Evolutionary conservation across 2,797 vertebrate species (phyloP).

Genomic region (Leptatherina wallacei): DNA sequence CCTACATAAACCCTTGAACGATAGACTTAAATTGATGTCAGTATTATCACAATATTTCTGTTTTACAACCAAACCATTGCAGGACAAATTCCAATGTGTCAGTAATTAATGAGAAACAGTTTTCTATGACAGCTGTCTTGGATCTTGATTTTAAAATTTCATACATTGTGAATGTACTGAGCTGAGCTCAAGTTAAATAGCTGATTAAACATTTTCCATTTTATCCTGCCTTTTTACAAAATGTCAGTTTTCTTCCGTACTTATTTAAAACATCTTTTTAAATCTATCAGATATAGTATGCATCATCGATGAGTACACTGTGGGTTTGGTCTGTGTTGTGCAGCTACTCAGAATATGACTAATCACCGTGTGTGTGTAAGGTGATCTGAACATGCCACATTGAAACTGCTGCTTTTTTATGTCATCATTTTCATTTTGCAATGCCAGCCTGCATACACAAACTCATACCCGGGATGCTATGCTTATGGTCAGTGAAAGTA

Average conservation of each 20-base stretch:
- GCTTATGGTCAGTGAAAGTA: neutral
- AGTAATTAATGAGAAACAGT: neutral
- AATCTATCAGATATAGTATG: neutral
- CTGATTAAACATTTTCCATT: too few relatives aligned
- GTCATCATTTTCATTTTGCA: neutral
- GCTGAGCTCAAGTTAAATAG: too few relatives aligned
- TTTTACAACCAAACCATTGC: neutral
- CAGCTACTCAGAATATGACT: neutral
- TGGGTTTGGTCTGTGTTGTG: neutral
- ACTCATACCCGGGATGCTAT: too few relatives aligned
- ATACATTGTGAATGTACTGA: too few relatives aligned
- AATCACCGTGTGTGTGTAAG: neutral
- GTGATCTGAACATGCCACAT: neutral
- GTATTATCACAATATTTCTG: neutral
- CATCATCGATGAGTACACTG: too few relatives aligned
- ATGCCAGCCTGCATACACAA: neutral
- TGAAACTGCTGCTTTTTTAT: neutral
- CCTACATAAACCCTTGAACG: neutral
- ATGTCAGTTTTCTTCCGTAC: too few relatives aligned
- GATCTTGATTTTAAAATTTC: too few relatives aligned
- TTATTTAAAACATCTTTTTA: neutral
- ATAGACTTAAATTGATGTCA: neutral
- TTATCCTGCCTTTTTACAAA: too few relatives aligned
- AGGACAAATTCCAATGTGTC: neutral
- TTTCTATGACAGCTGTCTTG: too few relatives aligned